Evolutionary conservation across 53 echinoderm and acorn worm species (phyloP).

Genomic region (Crossaster papposus): DNA sequence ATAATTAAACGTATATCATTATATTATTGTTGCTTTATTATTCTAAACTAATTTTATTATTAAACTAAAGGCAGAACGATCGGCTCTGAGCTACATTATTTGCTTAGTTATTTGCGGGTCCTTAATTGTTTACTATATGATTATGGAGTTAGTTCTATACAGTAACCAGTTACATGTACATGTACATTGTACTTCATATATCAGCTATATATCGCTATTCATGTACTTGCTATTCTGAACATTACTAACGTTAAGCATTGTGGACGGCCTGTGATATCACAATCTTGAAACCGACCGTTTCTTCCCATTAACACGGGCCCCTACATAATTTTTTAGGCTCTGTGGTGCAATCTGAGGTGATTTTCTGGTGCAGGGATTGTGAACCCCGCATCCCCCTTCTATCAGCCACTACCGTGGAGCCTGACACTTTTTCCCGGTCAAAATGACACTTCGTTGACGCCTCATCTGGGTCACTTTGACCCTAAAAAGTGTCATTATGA

Average conservation of each 20-base stretch:
- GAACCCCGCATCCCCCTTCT: too few relatives aligned
- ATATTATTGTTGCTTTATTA: not conserved
- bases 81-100: not conserved
- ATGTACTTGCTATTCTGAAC: not conserved
- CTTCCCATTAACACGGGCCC: too few relatives aligned
- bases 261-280: not conserved
- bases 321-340: too few relatives aligned
- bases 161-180: too few relatives aligned
- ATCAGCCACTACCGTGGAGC: too few relatives aligned
- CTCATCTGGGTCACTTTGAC: too few relatives aligned
- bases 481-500: too few relatives aligned
- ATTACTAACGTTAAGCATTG: not conserved
- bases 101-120: not conserved
- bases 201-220: not conserved
- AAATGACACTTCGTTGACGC: too few relatives aligned
- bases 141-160: not conserved
- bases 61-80: not conserved
- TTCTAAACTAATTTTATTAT: not conserved
- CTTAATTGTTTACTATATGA: not conserved
- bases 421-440: too few relatives aligned
- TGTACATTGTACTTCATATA: not conserved
- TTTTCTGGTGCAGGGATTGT: too few relatives aligned
- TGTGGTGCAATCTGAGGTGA: too few relatives aligned
- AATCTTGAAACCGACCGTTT: too few relatives aligned
- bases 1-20: not conserved